Percentiles rank a stretch among this genome's conserved stretches.
These are phyloP conservation scores for Molanna angustata DNA, from an alignment of 2,888 invertebrate genomes.

Conservation along the genomic window DNA sequence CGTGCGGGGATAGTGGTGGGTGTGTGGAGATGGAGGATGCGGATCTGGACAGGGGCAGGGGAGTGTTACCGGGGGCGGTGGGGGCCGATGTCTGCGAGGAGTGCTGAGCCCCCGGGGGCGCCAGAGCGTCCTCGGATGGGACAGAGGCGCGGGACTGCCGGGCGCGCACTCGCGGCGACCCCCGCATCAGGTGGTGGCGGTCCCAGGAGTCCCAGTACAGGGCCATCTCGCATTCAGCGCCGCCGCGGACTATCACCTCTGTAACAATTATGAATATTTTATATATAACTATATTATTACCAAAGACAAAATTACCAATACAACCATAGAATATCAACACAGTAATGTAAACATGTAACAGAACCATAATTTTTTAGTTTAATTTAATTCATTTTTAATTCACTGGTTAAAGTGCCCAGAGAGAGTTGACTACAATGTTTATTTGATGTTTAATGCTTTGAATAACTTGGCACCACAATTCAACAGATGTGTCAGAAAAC, in stretches of 20 bases:
- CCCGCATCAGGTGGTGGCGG: slow-evolving; percentile 56
- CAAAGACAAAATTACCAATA: not conserved
- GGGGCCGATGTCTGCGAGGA: slow-evolving; percentile 12
- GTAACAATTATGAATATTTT: slow-evolving; percentile 13
- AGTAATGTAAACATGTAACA: too few species aligned
- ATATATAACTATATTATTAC: not conserved
- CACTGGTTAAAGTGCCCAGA: too few species aligned
- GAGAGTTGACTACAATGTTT: too few species aligned
- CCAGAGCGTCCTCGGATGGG: slow-evolving; percentile 58
- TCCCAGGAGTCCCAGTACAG: slow-evolving; percentile 97
- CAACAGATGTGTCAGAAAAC: too few species aligned
- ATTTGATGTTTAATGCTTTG: too few species aligned
- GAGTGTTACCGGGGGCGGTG: slow-evolving; percentile 15
- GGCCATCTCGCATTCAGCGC: slow-evolving; percentile 56
- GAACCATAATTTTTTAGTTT: too few species aligned
- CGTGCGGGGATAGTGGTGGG: slow-evolving; percentile 22
- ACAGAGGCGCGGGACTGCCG: slow-evolving; percentile 39
- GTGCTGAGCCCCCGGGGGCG: slow-evolving; percentile 69
- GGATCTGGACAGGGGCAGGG: slow-evolving; percentile 27
- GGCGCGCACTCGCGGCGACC: slow-evolving; percentile 43
- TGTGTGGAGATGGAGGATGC: slow-evolving; percentile 25
- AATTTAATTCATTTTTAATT: too few species aligned
- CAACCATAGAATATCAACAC: too few species aligned
- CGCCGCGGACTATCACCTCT: slow-evolving; percentile 63
- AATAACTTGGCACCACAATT: too few species aligned